phyloP scores from a whole-genome alignment of 2,888 invertebrate genomes.

The Torymus aiolomorphi region DNA sequence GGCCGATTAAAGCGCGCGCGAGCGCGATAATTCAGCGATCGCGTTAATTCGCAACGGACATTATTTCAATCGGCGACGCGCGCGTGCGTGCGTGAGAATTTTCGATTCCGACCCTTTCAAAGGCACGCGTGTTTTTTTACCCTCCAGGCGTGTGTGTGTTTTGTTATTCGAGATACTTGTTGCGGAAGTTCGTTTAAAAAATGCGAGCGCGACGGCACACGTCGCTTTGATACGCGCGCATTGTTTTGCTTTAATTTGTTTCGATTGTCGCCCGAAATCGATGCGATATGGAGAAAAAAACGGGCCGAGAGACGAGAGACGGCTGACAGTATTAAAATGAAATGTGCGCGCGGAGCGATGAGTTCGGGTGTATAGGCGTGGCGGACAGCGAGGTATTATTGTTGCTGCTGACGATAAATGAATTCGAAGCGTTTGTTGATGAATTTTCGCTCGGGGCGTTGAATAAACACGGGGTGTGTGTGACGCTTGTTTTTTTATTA shows the following conservation, averaged over 20 bases:
- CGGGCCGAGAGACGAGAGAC: not conserved
- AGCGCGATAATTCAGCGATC: not conserved
- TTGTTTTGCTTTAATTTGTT: constrained; percentile 43
- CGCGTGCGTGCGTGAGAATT: too few species aligned
- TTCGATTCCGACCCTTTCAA: too few species aligned
- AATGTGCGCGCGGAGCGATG: not conserved
- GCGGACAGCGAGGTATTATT: too few species aligned
- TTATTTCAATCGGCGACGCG: too few species aligned
- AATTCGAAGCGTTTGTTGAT: too few species aligned
- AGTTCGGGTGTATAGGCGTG: too few species aligned
- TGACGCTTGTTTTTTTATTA: too few species aligned
- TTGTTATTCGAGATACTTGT: not conserved
- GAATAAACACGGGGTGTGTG: not conserved
- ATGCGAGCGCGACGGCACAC: not conserved
- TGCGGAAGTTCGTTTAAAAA: constrained; percentile 4
- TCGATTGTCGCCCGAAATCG: not conserved
- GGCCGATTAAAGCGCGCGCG: constrained; percentile 14
- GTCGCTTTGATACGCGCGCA: not conserved
- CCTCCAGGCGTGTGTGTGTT: too few species aligned
- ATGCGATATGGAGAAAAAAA: too few species aligned
- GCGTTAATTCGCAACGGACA: too few species aligned
- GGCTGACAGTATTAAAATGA: constrained; percentile 3
- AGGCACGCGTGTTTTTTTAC: too few species aligned
- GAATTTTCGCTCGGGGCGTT: constrained; percentile 35
- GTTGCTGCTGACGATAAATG: too few species aligned